phyloP scores from a whole-genome alignment of 2,113 vertebrate species.

The Chloroceryle aenea region DNA sequence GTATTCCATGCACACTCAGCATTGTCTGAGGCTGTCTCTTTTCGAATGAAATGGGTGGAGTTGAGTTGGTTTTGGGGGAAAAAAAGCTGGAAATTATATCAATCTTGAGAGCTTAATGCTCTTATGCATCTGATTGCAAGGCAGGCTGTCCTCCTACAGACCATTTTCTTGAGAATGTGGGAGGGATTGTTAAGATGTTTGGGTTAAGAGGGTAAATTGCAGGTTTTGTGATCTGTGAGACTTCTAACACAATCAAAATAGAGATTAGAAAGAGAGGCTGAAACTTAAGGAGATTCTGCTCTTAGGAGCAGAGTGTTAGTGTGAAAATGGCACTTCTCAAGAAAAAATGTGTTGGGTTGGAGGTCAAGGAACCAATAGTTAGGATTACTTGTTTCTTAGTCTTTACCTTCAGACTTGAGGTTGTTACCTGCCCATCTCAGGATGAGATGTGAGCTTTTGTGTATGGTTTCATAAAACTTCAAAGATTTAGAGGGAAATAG shows the following conservation, averaged over 20 bases:
- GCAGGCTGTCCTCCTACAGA: not conserved
- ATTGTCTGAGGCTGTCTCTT: constrained; percentile 3
- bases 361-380: not conserved
- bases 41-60: constrained; percentile 11
- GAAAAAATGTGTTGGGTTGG: not conserved
- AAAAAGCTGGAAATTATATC: not conserved
- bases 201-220: constrained; percentile 22
- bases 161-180: not conserved
- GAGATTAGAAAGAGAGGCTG: not conserved
- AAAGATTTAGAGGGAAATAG: not conserved
- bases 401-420: not conserved
- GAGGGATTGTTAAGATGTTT: constrained; percentile 3
- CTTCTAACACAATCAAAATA: not conserved
- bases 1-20: constrained; percentile 2
- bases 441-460: not conserved
- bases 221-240: not conserved
- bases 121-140: not conserved
- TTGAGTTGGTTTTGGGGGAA: not conserved
- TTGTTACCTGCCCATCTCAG: not conserved
- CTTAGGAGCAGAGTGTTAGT: not conserved
- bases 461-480: not conserved
- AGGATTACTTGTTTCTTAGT: not conserved
- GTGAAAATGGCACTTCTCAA: not conserved
- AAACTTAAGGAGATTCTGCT: not conserved
- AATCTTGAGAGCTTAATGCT: not conserved